phyloP scores from a whole-genome alignment of 2,113 vertebrate genomes.

The Periophthalmus modestus region DNA sequence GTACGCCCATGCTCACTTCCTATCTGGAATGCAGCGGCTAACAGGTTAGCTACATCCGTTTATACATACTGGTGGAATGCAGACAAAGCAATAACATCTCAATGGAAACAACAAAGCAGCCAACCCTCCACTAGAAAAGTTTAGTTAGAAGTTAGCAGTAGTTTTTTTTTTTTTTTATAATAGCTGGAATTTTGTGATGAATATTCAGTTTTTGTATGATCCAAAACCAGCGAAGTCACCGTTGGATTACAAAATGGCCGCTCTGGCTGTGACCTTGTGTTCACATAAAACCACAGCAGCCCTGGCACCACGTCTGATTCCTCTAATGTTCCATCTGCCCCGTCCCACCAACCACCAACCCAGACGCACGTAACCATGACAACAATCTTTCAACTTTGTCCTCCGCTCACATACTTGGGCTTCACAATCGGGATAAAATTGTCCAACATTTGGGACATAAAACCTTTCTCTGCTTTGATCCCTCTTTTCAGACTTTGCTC shows the following conservation, averaged over 20 bases:
- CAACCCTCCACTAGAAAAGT: too few relatives aligned
- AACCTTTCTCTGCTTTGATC: not conserved
- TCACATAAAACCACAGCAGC: constrained; percentile 1
- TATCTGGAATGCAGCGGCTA: too few relatives aligned
- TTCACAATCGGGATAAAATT: not conserved
- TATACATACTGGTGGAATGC: not conserved
- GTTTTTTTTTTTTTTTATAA: not conserved
- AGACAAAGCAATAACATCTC: not conserved
- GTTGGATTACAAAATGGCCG: not conserved
- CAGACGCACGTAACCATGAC: not conserved
- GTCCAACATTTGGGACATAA: not conserved
- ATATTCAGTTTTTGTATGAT: not conserved
- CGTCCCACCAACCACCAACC: constrained; percentile 26
- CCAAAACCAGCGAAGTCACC: not conserved
- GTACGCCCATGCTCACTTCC: too few relatives aligned
- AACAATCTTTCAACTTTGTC: not conserved
- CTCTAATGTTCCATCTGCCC: not conserved
- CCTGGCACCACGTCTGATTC: not conserved
- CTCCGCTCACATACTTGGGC: not conserved
- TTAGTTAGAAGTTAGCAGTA: too few relatives aligned
- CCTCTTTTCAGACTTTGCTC: not conserved
- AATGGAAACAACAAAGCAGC: too few relatives aligned
- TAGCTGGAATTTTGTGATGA: not conserved
- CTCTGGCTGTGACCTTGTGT: not conserved
- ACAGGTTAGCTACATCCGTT: too few relatives aligned